These are phyloP conservation scores for Alloplasta piceator DNA, from an alignment of 2,888 invertebrate genomes.

Conservation along the genomic window DNA sequence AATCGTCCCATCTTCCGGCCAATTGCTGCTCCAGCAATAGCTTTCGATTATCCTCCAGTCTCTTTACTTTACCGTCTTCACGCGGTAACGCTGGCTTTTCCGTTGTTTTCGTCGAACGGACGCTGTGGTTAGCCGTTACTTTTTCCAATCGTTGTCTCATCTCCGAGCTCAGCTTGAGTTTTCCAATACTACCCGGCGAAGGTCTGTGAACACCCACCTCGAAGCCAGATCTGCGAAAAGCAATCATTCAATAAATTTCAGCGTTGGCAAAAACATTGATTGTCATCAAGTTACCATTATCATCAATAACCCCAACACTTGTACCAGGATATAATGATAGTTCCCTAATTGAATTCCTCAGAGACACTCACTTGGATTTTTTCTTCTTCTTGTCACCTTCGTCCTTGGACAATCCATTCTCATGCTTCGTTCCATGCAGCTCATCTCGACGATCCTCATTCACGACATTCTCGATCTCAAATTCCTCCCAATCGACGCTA, in stretches of 20 bases:
- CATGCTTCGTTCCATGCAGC: constrained; percentile 74
- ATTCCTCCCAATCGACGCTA: constrained; percentile 93
- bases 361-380: constrained; percentile 77
- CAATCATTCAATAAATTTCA: not conserved
- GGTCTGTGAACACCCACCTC: constrained; percentile 93
- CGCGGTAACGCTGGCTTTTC: constrained; percentile 87
- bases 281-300: too few relatives aligned
- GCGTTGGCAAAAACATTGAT: not conserved
- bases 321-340: too few relatives aligned
- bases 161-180: constrained; percentile 94
- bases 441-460: constrained; percentile 76
- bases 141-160: constrained; percentile 95
- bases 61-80: constrained; percentile 87
- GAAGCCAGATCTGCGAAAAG: constrained; percentile 85
- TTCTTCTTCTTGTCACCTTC: constrained; percentile 81
- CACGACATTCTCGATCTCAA: constrained; percentile 88
- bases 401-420: constrained; percentile 79
- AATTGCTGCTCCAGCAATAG: constrained; percentile 94
- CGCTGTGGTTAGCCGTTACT: constrained; percentile 95
- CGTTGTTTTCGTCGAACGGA: constrained; percentile 90
- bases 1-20: constrained; percentile 83
- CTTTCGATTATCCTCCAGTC: constrained; percentile 93
- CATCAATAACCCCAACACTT: too few relatives aligned
- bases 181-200: constrained; percentile 94
- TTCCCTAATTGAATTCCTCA: too few relatives aligned